Evolutionary conservation across 2,113 vertebrate genomes (phyloP).

Genomic region (Gulo gulo): DNA sequence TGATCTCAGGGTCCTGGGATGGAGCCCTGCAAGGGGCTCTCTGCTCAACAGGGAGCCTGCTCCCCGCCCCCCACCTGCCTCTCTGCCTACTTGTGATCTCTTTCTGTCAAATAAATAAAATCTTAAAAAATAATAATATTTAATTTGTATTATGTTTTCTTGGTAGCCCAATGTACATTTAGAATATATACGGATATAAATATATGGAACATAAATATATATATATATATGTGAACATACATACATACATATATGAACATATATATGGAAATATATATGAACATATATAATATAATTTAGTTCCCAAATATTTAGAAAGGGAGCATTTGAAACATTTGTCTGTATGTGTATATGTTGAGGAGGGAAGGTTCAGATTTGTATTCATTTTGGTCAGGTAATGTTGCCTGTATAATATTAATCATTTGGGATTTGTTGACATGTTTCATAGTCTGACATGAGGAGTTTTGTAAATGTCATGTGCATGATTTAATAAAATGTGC

Average conservation of each 20-base stretch:
- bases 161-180: neutral
- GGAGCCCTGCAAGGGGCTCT: too few relatives aligned
- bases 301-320: neutral
- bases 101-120: too few relatives aligned
- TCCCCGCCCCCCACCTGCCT: accelerated
- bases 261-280: too few relatives aligned
- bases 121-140: neutral
- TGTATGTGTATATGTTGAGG: neutral
- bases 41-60: too few relatives aligned
- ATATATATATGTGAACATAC: too few relatives aligned
- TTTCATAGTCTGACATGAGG: neutral
- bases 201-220: too few relatives aligned
- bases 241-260: too few relatives aligned
- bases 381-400: neutral
- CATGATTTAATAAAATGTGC: neutral
- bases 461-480: neutral
- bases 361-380: neutral
- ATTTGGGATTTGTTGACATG: neutral
- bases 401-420: neutral
- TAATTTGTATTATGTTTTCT: neutral
- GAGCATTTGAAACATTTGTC: neutral
- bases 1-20: too few relatives aligned
- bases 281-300: neutral
- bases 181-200: neutral
- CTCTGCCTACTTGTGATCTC: too few relatives aligned